Base-by-base conservation (phyloP, 2,113 vertebrate species). In the Heterotis niloticus region DNA sequence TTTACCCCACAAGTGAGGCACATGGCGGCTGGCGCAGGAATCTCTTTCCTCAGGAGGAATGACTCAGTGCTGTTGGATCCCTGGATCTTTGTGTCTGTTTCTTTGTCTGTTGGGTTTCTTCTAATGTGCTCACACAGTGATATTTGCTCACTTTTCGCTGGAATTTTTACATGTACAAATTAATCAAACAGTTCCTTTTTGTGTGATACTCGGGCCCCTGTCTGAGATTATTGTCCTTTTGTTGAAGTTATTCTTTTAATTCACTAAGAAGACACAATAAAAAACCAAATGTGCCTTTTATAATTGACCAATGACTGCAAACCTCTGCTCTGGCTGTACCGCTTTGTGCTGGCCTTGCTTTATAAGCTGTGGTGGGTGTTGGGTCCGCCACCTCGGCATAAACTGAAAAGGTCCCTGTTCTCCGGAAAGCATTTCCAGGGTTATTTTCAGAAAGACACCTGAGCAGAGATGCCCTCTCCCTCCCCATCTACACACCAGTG, bases 381-480 rank as follows among this genome's bases (percentile, higher is more conserved):
- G 34, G 64, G 10, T 54, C 75, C 17, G n/a, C 20, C 76, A 56
- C 64, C 64, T 10, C 18, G 24, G 64, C 16, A 24, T 52, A 77
- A 75, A 77, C n/a, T 0, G 29, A 76, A 51, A 64, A 59, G 74
- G 57, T 51, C 71, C 28, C 24, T 18, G 24, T 59, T 13, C 54
- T 34, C 75, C 18, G 23, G 59, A 65, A 76, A 76, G 24, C 64
- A 67, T 20, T 54, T 54, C 64, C 64, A 56, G 64, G 64, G 14
- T 56, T 67, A 28, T 77, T 77, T 77, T 66, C 64, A 67, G 64
- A 67, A 28, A 23, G 76, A 67, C 64, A 77, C 64, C 64, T 67
- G 64, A 77, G 64, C 64, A 56, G 20, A 2, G 24, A 75, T 29
- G 4, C 17, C 11, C 23, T 20, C 44, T 26, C 20, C 1, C 71